Evolutionary conservation across 2,888 invertebrate species (phyloP), one percentile per base, ranked within the genome.

Genomic region (Volucella inanis): DNA sequence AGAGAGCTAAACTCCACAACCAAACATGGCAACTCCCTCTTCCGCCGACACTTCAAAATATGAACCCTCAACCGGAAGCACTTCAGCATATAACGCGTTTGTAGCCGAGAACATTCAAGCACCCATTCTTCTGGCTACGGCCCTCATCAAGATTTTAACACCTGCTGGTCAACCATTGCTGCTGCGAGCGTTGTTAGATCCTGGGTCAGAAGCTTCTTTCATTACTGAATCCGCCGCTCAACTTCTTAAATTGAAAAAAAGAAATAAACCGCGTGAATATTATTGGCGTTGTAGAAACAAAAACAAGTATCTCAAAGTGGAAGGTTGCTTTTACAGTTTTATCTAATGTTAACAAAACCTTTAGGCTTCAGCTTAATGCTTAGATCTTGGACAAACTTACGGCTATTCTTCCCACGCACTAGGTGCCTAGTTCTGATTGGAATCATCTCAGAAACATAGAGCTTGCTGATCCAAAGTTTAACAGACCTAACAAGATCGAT

Each of bases 111-210:
- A 41, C 52, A 52, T 50, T 41, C 14, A 15, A 8, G 3, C 45
- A 9, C 31, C 68, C 38, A 45, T 59, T 57, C 70, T 70, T 47
- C 49, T 70, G 31, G 70, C 70, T 14, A 70, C 70, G 8, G 70
- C 57, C 4, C 70, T 70, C 1, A 38, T 70, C 6, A 68, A 55
- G 45, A 55, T 45, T 45, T 8, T 50, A 3, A 52, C 65, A 41
- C 15, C 50, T 11, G 39, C 10, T 8, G 65, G 41, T n/a, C 38
- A 65, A 39, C 50, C 41, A 1, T 15, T 65, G 41, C 8, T 65
- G 41, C 41, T 52, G 39, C 14, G 52, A 8, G 65, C 65, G 8
- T n/a, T 50, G 9, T 4, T 64, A 8, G 64, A 64, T 64, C 64
- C 50, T n/a, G 64, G 49, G 38, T 50, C 50, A 9, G 49, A 50